Evolutionary conservation across 2,888 invertebrate species (phyloP).

Genomic region (Tryphoninae sp.): DNA sequence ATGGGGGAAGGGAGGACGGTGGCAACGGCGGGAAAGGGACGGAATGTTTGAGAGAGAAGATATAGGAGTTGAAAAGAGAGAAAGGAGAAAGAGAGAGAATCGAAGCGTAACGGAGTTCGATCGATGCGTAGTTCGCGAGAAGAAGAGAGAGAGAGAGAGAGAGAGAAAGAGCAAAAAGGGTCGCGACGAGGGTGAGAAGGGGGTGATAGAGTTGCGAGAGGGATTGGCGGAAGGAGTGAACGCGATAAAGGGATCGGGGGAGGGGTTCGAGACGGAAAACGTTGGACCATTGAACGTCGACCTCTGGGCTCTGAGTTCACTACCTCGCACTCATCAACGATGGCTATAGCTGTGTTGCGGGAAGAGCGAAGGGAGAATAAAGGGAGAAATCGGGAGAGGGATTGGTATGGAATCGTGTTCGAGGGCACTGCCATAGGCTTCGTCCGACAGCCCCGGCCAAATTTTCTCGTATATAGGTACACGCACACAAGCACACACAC

Average conservation of each 20-base stretch:
- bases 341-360: constrained; percentile 43
- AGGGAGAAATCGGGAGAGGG: constrained; percentile 35
- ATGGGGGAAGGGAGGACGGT: constrained; percentile 28
- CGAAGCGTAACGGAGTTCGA: constrained; percentile 41
- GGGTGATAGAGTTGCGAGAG: constrained; percentile 59
- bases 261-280: constrained; percentile 76
- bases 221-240: constrained; percentile 57
- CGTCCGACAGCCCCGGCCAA: constrained; percentile 52
- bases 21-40: constrained; percentile 48
- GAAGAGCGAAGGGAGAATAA: constrained; percentile 43
- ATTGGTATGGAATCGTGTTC: constrained; percentile 58
- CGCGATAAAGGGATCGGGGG: constrained; percentile 73
- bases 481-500: constrained; percentile 42
- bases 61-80: constrained; percentile 48
- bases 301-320: constrained; percentile 78
- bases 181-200: constrained; percentile 14
- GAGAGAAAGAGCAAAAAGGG: constrained; percentile 46
- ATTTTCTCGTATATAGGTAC: constrained; percentile 61
- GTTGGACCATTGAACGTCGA: constrained; percentile 80
- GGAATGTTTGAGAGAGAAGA: constrained; percentile 25
- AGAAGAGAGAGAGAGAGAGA: constrained; percentile 48
- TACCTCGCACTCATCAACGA: constrained; percentile 59
- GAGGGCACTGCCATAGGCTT: constrained; percentile 56
- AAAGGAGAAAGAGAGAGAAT: constrained; percentile 31
- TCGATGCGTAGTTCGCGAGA: constrained; percentile 33